phyloP scores from a whole-genome alignment of 2,888 invertebrate species.

The Clivina fossor region DNA sequence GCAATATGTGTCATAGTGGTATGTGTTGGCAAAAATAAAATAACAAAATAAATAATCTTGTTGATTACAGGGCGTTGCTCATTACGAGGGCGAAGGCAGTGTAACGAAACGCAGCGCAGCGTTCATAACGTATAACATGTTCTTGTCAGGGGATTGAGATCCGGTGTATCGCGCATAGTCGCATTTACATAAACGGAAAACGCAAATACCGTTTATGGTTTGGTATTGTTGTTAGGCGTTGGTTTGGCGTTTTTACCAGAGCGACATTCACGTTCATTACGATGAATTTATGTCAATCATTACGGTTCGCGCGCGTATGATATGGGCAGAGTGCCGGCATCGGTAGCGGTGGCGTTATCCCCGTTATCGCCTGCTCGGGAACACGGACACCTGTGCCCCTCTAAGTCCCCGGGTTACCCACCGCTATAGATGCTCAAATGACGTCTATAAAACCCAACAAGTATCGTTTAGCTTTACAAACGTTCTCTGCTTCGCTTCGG shows the following conservation, averaged over 20 bases:
- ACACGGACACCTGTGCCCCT: slow-evolving; percentile 52
- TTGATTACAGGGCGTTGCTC: slow-evolving; percentile 43
- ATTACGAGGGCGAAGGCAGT: slow-evolving; percentile 41
- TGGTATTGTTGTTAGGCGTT: slow-evolving; percentile 37
- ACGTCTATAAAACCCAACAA: slow-evolving; percentile 42
- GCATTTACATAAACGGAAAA: slow-evolving; percentile 42
- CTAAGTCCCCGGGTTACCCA: slow-evolving; percentile 34
- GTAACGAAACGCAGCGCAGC: too few species aligned
- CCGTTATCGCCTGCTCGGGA: slow-evolving; percentile 54
- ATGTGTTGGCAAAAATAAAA: too few species aligned
- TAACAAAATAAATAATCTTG: slow-evolving; percentile 46
- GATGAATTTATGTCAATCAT: slow-evolving; percentile 55
- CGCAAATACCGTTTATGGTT: slow-evolving; percentile 43
- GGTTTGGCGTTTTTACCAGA: slow-evolving; percentile 38
- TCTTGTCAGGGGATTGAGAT: too few species aligned
- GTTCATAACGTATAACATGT: too few species aligned
- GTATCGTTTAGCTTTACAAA: slow-evolving; percentile 41
- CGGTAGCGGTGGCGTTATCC: slow-evolving; percentile 50
- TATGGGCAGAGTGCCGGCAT: slow-evolving; percentile 49
- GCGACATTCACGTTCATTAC: slow-evolving; percentile 50
- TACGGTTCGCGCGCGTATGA: slow-evolving; percentile 54
- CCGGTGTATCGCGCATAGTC: slow-evolving; percentile 20
- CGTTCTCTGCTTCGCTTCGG: too few species aligned
- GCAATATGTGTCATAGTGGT: too few species aligned
- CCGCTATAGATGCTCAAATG: slow-evolving; percentile 42